These are phyloP conservation scores for Halichoeres trimaculatus DNA, from an alignment of 2,113 vertebrate genomes.

Conservation along the genomic window DNA sequence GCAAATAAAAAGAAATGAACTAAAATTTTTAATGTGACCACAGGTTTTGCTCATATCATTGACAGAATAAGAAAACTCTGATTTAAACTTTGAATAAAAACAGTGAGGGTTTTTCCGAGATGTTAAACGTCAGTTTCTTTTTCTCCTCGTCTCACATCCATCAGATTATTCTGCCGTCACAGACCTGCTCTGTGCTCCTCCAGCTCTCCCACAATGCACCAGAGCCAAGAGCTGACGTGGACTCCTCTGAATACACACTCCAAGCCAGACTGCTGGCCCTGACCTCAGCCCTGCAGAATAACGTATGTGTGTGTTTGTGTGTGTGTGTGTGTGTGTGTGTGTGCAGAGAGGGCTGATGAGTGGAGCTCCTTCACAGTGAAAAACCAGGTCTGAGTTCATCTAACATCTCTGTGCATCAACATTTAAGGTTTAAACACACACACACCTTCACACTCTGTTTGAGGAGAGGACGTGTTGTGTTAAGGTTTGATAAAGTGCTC, in stretches of 20 bases:
- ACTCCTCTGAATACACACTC: background rate
- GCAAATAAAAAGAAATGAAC: too few relatives aligned
- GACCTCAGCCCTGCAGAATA: conserved; percentile 36
- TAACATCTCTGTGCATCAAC: too few relatives aligned
- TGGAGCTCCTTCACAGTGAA: conserved; percentile 10
- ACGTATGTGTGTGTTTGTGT: background rate
- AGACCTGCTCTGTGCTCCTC: conserved; percentile 31
- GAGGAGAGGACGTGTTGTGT: conserved; percentile 40
- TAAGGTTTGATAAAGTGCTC: conserved; percentile 13
- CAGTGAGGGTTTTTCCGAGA: too few relatives aligned
- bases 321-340: background rate
- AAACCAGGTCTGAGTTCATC: too few relatives aligned
- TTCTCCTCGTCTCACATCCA: background rate
- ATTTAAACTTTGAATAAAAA: too few relatives aligned
- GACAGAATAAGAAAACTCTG: too few relatives aligned
- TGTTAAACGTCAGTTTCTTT: background rate
- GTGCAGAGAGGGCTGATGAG: background rate
- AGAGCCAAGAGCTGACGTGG: conserved; percentile 28
- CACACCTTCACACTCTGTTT: conserved; percentile 19
- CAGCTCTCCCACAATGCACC: conserved; percentile 8
- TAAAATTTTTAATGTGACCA: too few relatives aligned
- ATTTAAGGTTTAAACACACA: background rate
- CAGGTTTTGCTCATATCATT: too few relatives aligned
- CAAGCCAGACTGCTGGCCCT: background rate
- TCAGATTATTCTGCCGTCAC: conserved; percentile 31